phyloP scores from a whole-genome alignment of 2,797 vertebrate species.

The Hybognathus amarus region DNA sequence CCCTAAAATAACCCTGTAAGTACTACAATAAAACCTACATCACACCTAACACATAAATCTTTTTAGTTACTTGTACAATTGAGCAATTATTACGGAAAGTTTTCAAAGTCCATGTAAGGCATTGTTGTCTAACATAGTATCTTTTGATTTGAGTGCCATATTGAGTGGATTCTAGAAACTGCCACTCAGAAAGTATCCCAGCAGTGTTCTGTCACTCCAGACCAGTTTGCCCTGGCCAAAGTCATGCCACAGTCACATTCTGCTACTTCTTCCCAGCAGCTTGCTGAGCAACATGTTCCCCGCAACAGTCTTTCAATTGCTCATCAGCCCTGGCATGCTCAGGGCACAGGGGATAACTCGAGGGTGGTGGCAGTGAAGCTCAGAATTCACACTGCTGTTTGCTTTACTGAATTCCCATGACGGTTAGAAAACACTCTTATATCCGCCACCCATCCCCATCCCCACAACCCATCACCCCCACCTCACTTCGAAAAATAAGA shows the following conservation, averaged over 20 bases:
- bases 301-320: slow-evolving; percentile 77
- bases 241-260: slow-evolving; percentile 65
- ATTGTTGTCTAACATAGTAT: slow-evolving; percentile 19
- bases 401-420: slow-evolving; percentile 84
- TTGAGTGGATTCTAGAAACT: slow-evolving; percentile 21
- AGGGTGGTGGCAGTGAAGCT: slow-evolving; percentile 68
- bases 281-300: slow-evolving; percentile 81
- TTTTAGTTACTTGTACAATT: slow-evolving; percentile 18
- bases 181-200: slow-evolving; percentile 46
- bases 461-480: not conserved
- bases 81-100: slow-evolving; percentile 16
- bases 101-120: slow-evolving; percentile 26
- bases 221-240: slow-evolving; percentile 41
- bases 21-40: slow-evolving; percentile 29
- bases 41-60: slow-evolving; percentile 27
- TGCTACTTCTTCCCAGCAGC: slow-evolving; percentile 69
- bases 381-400: slow-evolving; percentile 80
- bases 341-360: slow-evolving; percentile 66
- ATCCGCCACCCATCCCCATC: slow-evolving; percentile 62
- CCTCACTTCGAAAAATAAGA: slow-evolving; percentile 61
- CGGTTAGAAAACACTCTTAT: slow-evolving; percentile 73
- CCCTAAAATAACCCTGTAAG: slow-evolving; percentile 34
- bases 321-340: slow-evolving; percentile 77
- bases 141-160: slow-evolving; percentile 14
- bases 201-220: slow-evolving; percentile 25